Base-by-base conservation (phyloP, 2,888 invertebrate genomes). In the Oscheius myriophilus region DNA sequence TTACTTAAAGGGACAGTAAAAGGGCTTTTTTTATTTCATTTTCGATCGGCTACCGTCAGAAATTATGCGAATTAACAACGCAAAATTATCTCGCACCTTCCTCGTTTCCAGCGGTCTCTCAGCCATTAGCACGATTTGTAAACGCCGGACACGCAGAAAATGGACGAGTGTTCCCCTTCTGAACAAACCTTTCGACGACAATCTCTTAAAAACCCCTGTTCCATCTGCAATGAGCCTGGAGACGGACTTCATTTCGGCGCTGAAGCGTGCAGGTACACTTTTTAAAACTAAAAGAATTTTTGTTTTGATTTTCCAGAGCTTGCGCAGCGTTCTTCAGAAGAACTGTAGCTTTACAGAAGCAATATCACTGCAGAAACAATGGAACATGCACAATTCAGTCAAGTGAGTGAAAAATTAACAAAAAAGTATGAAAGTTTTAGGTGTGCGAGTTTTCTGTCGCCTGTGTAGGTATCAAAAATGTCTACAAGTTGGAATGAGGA, bases 241-340 rank as follows among this genome's bases (percentile, higher is more conserved):
- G 54, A 65, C 23, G 64, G 54, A 9, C 14, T 45, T 41, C 64
- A 65, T 43, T 65, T 65, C 16, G 64, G 64, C 26, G 64, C 54
- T 2, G 54, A 54, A 54, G 45, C 64, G 1, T 65, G 64, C 45
- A 54, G 64, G 64, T 65, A 33, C 9, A 45, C 12, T 14, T 18
- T 55, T n/a, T 26, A 39, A 55, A 18, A 55, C 6, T 21, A 54
- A 54, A 54, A 12, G n/a, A n/a, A 6, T 3, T 46, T 21, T 49
- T 21, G 23, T 3, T 49, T 49, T 3, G 2, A 49, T 21, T 7
- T 46, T 33, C 49, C 23, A 61, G 61, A 61, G 61, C 61, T 14
- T 61, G 61, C 26, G 61, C 61, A 11, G 61, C 61, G 9, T 61
- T 61, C 18, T 61, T 46, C 21, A 14, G 61, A 16, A 21, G 61